A percentile compares a stretch with the other conserved stretches of the same genome.
phyloP scores from a whole-genome alignment of 2,113 vertebrate genomes.

The Athene noctua region DNA sequence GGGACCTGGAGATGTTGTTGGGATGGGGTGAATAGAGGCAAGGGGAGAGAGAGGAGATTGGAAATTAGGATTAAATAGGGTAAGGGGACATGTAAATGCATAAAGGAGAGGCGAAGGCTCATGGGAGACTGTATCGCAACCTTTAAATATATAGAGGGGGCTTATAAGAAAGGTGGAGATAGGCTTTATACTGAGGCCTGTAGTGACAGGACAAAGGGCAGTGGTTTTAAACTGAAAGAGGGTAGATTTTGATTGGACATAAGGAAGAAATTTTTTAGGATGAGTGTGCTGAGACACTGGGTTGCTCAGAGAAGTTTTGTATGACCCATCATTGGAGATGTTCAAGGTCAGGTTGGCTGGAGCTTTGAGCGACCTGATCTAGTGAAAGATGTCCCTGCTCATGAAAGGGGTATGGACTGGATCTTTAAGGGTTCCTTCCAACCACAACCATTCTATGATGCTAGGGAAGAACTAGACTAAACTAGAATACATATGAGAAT shows the following conservation, averaged over 20 bases:
- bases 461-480: not conserved
- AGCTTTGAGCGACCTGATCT: not conserved
- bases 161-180: not conserved
- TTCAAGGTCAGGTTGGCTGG: not conserved
- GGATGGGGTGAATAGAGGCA: not conserved
- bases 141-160: accelerated
- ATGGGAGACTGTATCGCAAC: not conserved
- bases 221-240: not conserved
- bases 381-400: not conserved
- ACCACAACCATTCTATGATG: not conserved
- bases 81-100: not conserved
- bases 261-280: not conserved
- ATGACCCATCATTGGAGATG: not conserved
- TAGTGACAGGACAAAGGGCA: not conserved
- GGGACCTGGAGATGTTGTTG: not conserved
- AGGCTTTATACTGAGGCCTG: not conserved
- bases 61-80: not conserved
- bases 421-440: not conserved
- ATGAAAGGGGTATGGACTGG: not conserved
- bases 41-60: not conserved
- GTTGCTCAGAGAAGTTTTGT: not conserved
- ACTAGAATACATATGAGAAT: not conserved
- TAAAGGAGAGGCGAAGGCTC: not conserved
- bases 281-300: not conserved
- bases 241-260: not conserved